Evolutionary conservation across 2,888 invertebrate species (phyloP).

Genomic region (Lepidochrysops patricia): DNA sequence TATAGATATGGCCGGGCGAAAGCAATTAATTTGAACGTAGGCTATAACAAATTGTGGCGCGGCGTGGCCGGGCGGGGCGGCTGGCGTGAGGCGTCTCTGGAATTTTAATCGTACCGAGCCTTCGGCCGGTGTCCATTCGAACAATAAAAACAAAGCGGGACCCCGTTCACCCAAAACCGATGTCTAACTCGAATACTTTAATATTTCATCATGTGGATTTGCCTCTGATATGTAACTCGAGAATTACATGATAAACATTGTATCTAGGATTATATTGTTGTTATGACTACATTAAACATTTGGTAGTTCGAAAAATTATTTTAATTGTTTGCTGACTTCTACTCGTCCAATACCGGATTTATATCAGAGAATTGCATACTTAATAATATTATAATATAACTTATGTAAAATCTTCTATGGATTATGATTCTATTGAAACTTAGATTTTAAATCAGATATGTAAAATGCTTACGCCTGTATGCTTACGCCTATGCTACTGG

Average conservation of each 20-base stretch:
- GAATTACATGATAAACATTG: not conserved
- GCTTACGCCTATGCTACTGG: too few relatives aligned
- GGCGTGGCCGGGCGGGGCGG: slow-evolving; percentile 42
- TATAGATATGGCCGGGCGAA: slow-evolving; percentile 4
- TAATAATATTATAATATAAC: too few relatives aligned
- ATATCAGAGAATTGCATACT: too few relatives aligned
- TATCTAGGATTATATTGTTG: not conserved
- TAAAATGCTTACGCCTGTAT: too few relatives aligned
- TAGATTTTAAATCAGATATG: too few relatives aligned
- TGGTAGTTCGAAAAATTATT: not conserved
- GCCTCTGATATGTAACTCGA: not conserved
- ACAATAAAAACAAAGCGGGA: slow-evolving; percentile 33
- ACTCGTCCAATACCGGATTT: too few relatives aligned
- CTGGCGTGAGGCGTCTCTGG: slow-evolving; percentile 62
- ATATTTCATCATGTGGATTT: not conserved
- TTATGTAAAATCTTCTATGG: too few relatives aligned
- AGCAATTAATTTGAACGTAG: slow-evolving; percentile 12
- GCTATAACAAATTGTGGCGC: slow-evolving; percentile 16
- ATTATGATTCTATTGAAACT: too few relatives aligned
- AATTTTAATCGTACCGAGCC: slow-evolving; percentile 71
- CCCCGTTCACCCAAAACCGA: slow-evolving; percentile 25
- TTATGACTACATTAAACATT: not conserved
- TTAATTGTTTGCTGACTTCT: too few relatives aligned
- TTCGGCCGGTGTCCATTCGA: slow-evolving; percentile 42
- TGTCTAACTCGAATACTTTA: slow-evolving; percentile 9